These are phyloP conservation scores for Stegastes partitus DNA, from an alignment of 2,113 vertebrate genomes.

Conservation along the genomic window DNA sequence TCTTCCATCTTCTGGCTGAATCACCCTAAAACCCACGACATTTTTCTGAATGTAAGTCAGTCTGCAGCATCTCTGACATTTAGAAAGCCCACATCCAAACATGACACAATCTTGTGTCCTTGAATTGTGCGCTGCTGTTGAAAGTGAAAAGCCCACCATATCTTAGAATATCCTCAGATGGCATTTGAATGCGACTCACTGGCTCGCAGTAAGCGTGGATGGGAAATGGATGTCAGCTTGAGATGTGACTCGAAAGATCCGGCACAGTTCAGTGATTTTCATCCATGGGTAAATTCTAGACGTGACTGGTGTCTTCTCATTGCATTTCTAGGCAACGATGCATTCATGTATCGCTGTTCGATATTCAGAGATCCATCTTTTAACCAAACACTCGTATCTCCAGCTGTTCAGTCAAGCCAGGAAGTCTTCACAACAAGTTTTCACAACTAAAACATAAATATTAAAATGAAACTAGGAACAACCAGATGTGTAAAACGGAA, in stretches of 20 bases:
- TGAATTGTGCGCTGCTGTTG: background rate
- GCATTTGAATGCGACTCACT: background rate
- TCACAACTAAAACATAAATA: too few species aligned
- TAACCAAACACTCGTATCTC: background rate
- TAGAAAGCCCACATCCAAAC: conserved; percentile 7
- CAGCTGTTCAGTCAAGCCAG: background rate
- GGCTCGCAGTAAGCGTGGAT: background rate
- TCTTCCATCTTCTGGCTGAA: background rate
- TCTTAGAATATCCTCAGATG: background rate
- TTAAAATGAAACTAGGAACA: too few species aligned
- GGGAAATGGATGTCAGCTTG: background rate
- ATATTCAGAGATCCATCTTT: background rate
- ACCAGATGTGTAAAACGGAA: too few species aligned
- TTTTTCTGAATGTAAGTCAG: background rate
- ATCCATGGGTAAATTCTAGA: conserved; percentile 1
- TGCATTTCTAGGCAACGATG: background rate
- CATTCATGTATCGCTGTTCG: background rate
- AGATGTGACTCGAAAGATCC: conserved; percentile 11
- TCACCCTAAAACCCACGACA: background rate
- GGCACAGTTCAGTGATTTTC: background rate
- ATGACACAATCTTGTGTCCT: background rate
- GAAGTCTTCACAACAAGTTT: too few species aligned
- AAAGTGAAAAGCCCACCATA: background rate
- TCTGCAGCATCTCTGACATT: conserved; percentile 17
- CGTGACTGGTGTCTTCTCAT: conserved; percentile 14